Base-by-base conservation (phyloP, 1,140 invertebrate genomes). In the Galleria mellonella region DNA sequence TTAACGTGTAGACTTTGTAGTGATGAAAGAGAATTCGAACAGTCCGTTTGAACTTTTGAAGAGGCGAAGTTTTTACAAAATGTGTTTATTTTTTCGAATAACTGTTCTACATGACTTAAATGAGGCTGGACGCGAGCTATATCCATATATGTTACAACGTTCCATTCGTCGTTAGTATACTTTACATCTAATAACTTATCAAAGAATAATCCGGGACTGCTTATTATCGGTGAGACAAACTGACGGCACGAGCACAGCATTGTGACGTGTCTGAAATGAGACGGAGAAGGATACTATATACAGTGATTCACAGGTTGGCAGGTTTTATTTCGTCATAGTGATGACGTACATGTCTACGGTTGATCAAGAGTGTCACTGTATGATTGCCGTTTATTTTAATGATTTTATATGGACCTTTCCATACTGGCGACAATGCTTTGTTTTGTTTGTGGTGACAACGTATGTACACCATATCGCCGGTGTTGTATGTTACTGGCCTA, bases 401-500 rank as follows among this genome's bases (percentile, higher is more conserved):
- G 1, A 47, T 30, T 39, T 40, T 47, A 14, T 39, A 47, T 23
- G 44, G 44, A 1, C 37, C 44, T 47, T 47, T 47, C 44, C 37
- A 46, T 5, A 46, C 13, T 6, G 36, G 43, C 1, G 36, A 46
- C 4, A 46, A 28, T 1, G 43, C 43, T 32, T 47, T 47, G 4
- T 36, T 5, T 17, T 33, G 11, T 29, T 36, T 39, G 9, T 30
- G 33, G 9, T 47, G 44, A 23, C 39, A 13, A 17, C 39, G 38
- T 11, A 47, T 1, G 10, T 47, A 47, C 10, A 47, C 44, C n/a
- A 32, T 17, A 9, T 47, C 44, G 4, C 37, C 37, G 4, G 12
- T 11, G 15, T 47, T 40, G 15, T 47, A 47, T 3, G 12, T 14
- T 5, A 14, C 4, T 9, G 14, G 13, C 5, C 10, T 10, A 8